A percentile compares a stretch with the other conserved stretches of the same genome.
Conservation (phyloP, 1,140 invertebrate species). For the honey bee (Apis mellifera) region DNA sequence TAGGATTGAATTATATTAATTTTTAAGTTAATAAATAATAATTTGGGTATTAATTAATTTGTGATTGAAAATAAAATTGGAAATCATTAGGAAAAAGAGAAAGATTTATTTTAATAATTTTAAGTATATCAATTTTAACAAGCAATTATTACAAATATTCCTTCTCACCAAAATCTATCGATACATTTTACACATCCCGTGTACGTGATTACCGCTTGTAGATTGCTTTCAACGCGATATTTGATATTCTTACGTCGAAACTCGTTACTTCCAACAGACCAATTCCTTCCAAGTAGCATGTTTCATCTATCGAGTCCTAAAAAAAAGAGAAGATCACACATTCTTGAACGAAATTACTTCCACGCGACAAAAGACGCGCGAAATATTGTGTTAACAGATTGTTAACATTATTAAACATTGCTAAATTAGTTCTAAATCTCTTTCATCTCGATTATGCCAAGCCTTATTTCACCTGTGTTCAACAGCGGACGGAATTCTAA, state of each 20-base stretch:
- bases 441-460: too few species aligned
- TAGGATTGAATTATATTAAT: too few species aligned
- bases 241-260: conserved; percentile 14
- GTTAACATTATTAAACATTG: too few species aligned
- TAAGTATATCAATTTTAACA: too few species aligned
- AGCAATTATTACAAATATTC: not conserved
- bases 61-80: too few species aligned
- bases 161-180: not conserved
- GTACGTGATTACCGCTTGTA: not conserved
- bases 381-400: not conserved
- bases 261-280: conserved; percentile 23
- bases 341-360: not conserved
- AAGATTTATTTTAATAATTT: too few species aligned
- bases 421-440: too few species aligned
- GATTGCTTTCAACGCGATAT: conserved; percentile 14
- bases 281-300: not conserved
- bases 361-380: not conserved
- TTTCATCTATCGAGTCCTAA: not conserved
- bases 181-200: too few species aligned
- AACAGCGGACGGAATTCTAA: conserved; percentile 83
- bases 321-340: not conserved
- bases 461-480: not conserved
- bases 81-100: too few species aligned
- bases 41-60: too few species aligned
- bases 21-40: too few species aligned